Base-by-base conservation (phyloP, 2,888 invertebrate genomes). In the Oscheius sp. region DNA sequence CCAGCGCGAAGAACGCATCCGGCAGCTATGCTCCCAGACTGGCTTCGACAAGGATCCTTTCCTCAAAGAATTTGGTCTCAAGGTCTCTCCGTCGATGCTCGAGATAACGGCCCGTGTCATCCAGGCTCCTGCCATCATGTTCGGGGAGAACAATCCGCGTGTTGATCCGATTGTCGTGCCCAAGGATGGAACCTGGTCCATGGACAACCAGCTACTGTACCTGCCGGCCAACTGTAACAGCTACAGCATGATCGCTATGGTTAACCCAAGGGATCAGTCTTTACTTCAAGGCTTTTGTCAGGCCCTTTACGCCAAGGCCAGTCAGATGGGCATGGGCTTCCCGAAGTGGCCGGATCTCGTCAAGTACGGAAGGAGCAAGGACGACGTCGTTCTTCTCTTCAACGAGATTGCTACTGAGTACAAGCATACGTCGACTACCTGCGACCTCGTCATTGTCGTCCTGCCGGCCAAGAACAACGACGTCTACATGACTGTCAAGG, bases 341-440 rank as follows among this genome's bases (percentile, higher is more conserved):
- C 86, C 87, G 9, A 76, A 81, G 35, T 86, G 85, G 85, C 86
- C 86, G 21, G 86, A 86, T 73, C 75, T 85, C 35, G 83, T 86
- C 73, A 82, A 81, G 66, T 83, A 84, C 75, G 85, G 83, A 58
- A 57, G 82, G 47, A 75, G 77, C 7, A 77, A 75, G 62, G 84
- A 82, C 33, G 78, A 79, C 37, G 78, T 83, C 55, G 75, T 75
- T 48, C 71, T 72, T 37, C 74, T 82, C 58, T 86, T 82, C 83
- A 76, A 76, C 2, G 85, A 86, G 75, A 81, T 84, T 60, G 77
- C 80, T 53, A 75, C 77, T 48, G 83, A 85, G 59, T 85, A 84
- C 76, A 75, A 77, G 57, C 74, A 79, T 60, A 80, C 77, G 32
- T 79, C 78, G 70, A 77, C 78, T 10, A 60, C 58, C 42, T 86